Evolutionary conservation across 1,140 invertebrate genomes (phyloP).

Genomic region (Bombus impatiens): DNA sequence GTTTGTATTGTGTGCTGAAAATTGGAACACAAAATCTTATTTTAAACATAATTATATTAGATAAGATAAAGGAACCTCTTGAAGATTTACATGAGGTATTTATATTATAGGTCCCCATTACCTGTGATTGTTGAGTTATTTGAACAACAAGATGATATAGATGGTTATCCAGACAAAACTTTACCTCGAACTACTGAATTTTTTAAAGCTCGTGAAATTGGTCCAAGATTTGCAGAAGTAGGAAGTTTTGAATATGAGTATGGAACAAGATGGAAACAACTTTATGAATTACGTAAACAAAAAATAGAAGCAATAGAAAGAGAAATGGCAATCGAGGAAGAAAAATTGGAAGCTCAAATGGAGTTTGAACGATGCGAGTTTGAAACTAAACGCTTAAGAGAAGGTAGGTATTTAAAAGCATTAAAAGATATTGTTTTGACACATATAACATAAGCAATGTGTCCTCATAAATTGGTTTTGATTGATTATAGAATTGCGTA

Average conservation of each 20-base stretch:
- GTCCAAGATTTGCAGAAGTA: conserved; percentile 94
- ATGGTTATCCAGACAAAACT: conserved; percentile 96
- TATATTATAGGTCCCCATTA: conserved; percentile 86
- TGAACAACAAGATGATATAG: conserved; percentile 95
- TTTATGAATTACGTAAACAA: conserved; percentile 95
- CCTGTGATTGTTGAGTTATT: conserved; percentile 95
- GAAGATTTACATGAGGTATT: not conserved
- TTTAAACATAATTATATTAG: not conserved
- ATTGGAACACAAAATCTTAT: conserved; percentile 68
- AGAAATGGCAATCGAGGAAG: conserved; percentile 81
- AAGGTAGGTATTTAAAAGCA: not conserved
- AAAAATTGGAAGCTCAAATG: not conserved
- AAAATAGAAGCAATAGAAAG: conserved; percentile 95
- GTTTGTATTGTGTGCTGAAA: conserved; percentile 73
- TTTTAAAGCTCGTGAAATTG: conserved; percentile 89
- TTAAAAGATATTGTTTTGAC: not conserved
- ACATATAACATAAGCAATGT: not conserved
- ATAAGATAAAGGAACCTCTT: not conserved
- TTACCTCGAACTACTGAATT: conserved; percentile 92
- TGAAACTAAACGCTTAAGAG: conserved; percentile 88
- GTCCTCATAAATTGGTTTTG: not conserved
- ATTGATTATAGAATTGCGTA: conserved; percentile 76
- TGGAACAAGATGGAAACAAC: conserved; percentile 97
- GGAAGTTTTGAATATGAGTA: conserved; percentile 98
- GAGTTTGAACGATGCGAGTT: conserved; percentile 91